A percentile compares a stretch with the other conserved stretches of the same genome.
Evolutionary conservation across 1,140 invertebrate genomes (phyloP).

Genomic region (Drosophila azteca): DNA sequence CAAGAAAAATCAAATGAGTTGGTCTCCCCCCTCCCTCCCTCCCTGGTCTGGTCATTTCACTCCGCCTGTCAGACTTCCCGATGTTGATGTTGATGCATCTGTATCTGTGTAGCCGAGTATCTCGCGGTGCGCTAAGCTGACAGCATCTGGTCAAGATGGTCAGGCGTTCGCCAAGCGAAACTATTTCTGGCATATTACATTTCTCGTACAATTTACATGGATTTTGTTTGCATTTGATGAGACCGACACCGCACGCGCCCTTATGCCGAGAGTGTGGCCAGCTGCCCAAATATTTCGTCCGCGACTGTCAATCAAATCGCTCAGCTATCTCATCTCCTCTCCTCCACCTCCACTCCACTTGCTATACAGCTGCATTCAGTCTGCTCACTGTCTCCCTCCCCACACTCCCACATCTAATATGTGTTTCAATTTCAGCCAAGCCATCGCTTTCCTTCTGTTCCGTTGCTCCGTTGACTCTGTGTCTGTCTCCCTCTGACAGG

Average conservation of each 20-base stretch:
- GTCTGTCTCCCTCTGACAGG: slow-evolving; percentile 11
- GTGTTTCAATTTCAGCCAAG: background rate
- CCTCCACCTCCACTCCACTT: no score
- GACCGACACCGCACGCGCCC: background rate
- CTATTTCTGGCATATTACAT: slow-evolving; percentile 72
- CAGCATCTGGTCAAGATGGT: slow-evolving; percentile 62
- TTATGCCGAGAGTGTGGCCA: slow-evolving; percentile 21
- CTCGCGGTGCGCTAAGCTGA: slow-evolving; percentile 32
- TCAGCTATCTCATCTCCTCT: background rate
- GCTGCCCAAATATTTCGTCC: slow-evolving; percentile 73
- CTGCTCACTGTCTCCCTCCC: background rate
- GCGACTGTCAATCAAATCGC: slow-evolving; percentile 46
- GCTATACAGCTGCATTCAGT: slow-evolving; percentile 25
- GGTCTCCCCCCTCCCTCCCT: background rate
- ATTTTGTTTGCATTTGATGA: background rate
- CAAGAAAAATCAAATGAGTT: slow-evolving; percentile 65
- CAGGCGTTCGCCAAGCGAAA: slow-evolving; percentile 30
- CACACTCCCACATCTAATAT: background rate
- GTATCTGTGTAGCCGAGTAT: slow-evolving; percentile 18
- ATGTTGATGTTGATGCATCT: slow-evolving; percentile 56
- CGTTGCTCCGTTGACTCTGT: background rate
- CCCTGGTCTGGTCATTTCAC: slow-evolving; percentile 19
- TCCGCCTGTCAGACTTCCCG: slow-evolving; percentile 35
- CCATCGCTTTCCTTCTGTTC: background rate
- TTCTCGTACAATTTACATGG: slow-evolving; percentile 37